These are phyloP conservation scores for Sthenelais limicola DNA, from an alignment of 2,888 invertebrate genomes.

Conservation along the genomic window DNA sequence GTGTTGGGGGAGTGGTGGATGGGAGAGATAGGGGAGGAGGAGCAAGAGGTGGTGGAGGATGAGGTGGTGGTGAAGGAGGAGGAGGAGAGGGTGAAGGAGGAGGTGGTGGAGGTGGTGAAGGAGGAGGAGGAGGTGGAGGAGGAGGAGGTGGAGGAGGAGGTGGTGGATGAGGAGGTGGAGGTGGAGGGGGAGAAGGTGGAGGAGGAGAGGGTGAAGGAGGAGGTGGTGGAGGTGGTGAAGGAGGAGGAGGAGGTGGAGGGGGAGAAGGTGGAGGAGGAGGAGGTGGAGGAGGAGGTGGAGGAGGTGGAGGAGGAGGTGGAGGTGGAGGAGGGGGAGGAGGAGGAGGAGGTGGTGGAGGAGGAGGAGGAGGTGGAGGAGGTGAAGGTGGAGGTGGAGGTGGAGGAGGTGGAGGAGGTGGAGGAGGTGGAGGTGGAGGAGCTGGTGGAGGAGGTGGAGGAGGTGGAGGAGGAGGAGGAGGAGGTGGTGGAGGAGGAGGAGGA, in stretches of 20 bases:
- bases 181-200: too few species aligned
- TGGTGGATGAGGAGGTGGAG: too few species aligned
- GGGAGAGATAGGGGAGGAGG: too few species aligned
- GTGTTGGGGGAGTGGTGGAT: too few species aligned
- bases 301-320: conserved; percentile 38
- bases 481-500: conserved; percentile 3
- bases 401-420: background rate
- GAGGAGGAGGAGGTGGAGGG: conserved; percentile 35
- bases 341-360: background rate
- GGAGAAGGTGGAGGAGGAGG: conserved; percentile 18
- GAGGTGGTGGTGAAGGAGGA: conserved; percentile 5
- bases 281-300: conserved; percentile 13
- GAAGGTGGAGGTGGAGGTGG: background rate
- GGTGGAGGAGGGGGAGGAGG: conserved; percentile 30
- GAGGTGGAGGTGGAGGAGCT: background rate
- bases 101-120: too few species aligned
- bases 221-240: too few species aligned
- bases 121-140: conserved; percentile 27
- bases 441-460: conserved; percentile 15
- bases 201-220: too few species aligned
- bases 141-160: conserved; percentile 26
- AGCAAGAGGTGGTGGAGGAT: too few species aligned
- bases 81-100: too few species aligned
- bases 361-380: conserved; percentile 7
- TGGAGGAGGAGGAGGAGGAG: background rate